Evolutionary conservation across 2,113 vertebrate genomes (phyloP).

Genomic region (Rhea americana): DNA sequence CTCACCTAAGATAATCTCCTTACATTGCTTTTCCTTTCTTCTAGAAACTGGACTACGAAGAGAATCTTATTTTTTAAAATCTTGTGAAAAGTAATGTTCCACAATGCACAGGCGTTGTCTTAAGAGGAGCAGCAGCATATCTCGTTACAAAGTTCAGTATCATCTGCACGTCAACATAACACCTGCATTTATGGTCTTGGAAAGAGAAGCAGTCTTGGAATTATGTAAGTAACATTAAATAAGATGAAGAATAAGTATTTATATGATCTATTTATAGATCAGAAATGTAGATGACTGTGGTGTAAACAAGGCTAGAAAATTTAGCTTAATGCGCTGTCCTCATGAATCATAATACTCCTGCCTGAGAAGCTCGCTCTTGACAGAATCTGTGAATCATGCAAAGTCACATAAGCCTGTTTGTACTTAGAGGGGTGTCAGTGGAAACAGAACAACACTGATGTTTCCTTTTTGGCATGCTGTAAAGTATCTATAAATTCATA

Average conservation of each 20-base stretch:
- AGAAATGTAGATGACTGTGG: not conserved
- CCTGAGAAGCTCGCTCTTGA: not conserved
- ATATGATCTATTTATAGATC: not conserved
- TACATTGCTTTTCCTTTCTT: not conserved
- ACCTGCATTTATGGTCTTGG: not conserved
- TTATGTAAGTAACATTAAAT: not conserved
- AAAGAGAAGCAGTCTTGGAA: not conserved
- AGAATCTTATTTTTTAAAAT: not conserved
- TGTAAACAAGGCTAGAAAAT: not conserved
- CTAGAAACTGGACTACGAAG: not conserved
- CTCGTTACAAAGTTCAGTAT: not conserved
- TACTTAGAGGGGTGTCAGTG: not conserved
- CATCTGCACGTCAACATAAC: rapidly evolving
- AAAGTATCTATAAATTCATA: not conserved
- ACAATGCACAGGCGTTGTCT: not conserved
- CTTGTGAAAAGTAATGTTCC: not conserved
- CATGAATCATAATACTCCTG: not conserved
- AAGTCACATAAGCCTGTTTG: not conserved
- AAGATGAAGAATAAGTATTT: not conserved
- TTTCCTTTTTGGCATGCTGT: not conserved
- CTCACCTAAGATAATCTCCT: not conserved
- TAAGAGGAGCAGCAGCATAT: not conserved
- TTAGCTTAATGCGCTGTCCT: not conserved
- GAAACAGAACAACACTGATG: not conserved
- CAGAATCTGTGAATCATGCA: not conserved